Evolutionary conservation across 1,140 invertebrate genomes (phyloP).

Genomic region (Epicauta chinensis): DNA sequence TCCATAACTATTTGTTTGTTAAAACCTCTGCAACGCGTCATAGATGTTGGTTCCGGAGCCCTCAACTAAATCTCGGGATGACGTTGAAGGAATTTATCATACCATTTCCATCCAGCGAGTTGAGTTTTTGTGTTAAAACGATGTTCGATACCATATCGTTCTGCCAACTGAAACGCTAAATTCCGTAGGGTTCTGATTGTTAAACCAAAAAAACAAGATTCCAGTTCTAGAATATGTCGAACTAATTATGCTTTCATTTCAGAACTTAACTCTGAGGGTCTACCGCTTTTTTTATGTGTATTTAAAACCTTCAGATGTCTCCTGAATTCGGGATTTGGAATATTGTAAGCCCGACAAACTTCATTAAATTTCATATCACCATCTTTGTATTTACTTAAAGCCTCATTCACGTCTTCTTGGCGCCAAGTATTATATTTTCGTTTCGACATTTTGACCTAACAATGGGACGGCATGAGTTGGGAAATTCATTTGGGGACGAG

Average conservation of each 20-base stretch:
- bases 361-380: too few relatives aligned
- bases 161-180: neutral
- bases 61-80: conserved; percentile 41
- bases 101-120: conserved; percentile 43
- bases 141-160: conserved; percentile 21
- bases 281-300: too few relatives aligned
- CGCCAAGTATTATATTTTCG: too few relatives aligned
- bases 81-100: conserved; percentile 42
- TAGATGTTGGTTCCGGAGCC: conserved; percentile 42
- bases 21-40: conserved; percentile 43
- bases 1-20: conserved; percentile 40
- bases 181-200: neutral
- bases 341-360: too few relatives aligned
- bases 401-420: too few relatives aligned
- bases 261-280: too few relatives aligned
- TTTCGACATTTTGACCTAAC: too few relatives aligned
- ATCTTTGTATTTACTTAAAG: too few relatives aligned
- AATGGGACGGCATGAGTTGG: too few relatives aligned
- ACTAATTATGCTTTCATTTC: conserved; percentile 1
- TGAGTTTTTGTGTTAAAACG: conserved; percentile 29
- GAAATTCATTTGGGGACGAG: too few relatives aligned
- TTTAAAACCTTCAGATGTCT: too few relatives aligned
- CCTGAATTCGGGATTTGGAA: too few relatives aligned
- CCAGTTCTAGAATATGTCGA: conserved; percentile 4
- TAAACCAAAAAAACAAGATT: conserved; percentile 2